phyloP scores from a whole-genome alignment of 2,113 vertebrate species.

The Mastomys natalensis region DNA sequence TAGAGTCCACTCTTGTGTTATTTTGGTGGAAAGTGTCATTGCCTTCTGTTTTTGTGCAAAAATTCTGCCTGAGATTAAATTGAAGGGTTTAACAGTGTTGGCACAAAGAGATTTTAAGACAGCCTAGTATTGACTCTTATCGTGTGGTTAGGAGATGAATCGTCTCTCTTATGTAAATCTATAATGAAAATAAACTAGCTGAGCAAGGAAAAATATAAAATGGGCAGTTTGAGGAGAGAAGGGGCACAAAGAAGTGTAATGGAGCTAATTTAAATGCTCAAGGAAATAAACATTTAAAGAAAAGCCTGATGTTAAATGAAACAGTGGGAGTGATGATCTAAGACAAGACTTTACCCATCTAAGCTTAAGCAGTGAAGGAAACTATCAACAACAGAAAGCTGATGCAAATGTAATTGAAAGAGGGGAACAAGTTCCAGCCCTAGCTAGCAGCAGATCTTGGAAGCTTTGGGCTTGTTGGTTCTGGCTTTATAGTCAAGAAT shows the following conservation, averaged over 20 bases:
- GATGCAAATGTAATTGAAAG: background rate
- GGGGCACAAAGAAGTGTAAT: background rate
- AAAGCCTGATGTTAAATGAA: background rate
- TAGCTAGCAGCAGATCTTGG: background rate
- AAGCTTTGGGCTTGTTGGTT: background rate
- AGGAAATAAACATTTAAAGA: background rate
- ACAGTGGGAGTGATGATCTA: background rate
- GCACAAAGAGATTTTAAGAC: background rate
- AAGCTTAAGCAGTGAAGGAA: background rate
- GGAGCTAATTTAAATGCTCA: background rate
- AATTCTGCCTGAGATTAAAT: background rate
- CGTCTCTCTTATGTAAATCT: background rate
- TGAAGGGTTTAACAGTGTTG: background rate
- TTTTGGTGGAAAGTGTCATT: background rate
- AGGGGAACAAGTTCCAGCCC: background rate
- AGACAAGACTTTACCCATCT: background rate
- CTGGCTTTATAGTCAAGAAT: background rate
- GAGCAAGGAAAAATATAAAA: background rate
- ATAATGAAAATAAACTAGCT: background rate
- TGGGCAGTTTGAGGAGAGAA: background rate
- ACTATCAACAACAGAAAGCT: background rate
- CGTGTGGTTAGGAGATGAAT: background rate
- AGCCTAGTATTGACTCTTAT: background rate
- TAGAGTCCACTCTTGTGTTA: too few relatives aligned
- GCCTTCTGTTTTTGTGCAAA: background rate